These are phyloP conservation scores for Glomeris marginata DNA, from an alignment of 2,888 invertebrate genomes.

Conservation along the genomic window DNA sequence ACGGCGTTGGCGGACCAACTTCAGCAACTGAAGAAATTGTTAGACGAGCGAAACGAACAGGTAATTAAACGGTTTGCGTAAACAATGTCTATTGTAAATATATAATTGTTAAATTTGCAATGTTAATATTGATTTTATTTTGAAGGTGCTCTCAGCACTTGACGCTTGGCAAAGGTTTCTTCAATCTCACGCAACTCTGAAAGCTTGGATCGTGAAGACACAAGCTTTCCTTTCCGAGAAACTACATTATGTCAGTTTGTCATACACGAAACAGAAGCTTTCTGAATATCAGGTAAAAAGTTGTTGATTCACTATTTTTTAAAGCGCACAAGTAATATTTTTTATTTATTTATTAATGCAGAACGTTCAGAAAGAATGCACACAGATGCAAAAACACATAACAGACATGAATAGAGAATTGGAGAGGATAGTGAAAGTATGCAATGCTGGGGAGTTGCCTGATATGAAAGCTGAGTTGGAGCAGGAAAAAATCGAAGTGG, in stretches of 20 bases:
- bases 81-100: too few species aligned
- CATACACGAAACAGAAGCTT: constrained; percentile 66
- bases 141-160: constrained; percentile 33
- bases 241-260: constrained; percentile 57
- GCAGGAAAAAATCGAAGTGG: constrained; percentile 68
- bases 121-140: too few species aligned
- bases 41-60: constrained; percentile 67
- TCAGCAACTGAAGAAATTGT: constrained; percentile 55
- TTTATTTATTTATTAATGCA: constrained; percentile 9
- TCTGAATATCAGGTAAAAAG: constrained; percentile 67
- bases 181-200: constrained; percentile 61
- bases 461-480: constrained; percentile 74
- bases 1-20: constrained; percentile 61
- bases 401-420: constrained; percentile 81
- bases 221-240: constrained; percentile 61
- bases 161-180: constrained; percentile 81
- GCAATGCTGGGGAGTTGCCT: constrained; percentile 69
- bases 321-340: background rate
- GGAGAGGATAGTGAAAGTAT: constrained; percentile 65
- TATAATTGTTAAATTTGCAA: too few species aligned
- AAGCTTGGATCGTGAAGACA: constrained; percentile 70
- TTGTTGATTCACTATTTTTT: background rate
- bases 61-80: too few species aligned
- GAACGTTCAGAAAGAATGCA: constrained; percentile 17
- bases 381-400: constrained; percentile 18